Conservation (phyloP, 2,797 vertebrate species). For the Bufotes viridis region DNA sequence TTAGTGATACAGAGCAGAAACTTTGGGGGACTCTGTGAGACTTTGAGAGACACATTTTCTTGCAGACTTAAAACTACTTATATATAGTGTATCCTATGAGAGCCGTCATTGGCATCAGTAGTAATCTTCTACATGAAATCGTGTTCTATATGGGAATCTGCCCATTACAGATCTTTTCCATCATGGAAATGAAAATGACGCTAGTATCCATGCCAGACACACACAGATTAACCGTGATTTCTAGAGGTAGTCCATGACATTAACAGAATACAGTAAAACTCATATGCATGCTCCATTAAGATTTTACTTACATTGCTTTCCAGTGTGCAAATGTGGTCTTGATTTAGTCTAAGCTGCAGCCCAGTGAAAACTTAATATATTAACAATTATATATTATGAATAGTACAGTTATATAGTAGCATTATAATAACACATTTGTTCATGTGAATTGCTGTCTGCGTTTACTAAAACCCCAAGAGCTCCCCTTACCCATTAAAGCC, state of each 20-base stretch:
- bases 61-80: background rate
- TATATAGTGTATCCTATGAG: background rate
- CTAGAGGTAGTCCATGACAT: constrained; percentile 13
- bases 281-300: constrained; percentile 27
- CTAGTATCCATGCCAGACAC: constrained; percentile 11
- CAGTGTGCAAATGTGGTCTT: constrained; percentile 26
- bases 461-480: constrained; percentile 16
- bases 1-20: background rate
- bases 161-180: background rate
- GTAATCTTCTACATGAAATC: background rate
- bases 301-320: constrained; percentile 19
- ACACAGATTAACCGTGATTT: background rate
- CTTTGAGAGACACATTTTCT: background rate
- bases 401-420: constrained; percentile 8
- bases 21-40: background rate
- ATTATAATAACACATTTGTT: background rate
- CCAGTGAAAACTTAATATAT: constrained; percentile 27
- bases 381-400: constrained; percentile 13
- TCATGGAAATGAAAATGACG: background rate
- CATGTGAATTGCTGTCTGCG: background rate
- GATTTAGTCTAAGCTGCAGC: constrained; percentile 20
- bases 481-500: background rate
- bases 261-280: constrained; percentile 20
- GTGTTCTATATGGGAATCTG: background rate
- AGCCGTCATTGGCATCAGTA: background rate